Conservation (phyloP, 2,797 vertebrate species). For the Anabas testudineus region DNA sequence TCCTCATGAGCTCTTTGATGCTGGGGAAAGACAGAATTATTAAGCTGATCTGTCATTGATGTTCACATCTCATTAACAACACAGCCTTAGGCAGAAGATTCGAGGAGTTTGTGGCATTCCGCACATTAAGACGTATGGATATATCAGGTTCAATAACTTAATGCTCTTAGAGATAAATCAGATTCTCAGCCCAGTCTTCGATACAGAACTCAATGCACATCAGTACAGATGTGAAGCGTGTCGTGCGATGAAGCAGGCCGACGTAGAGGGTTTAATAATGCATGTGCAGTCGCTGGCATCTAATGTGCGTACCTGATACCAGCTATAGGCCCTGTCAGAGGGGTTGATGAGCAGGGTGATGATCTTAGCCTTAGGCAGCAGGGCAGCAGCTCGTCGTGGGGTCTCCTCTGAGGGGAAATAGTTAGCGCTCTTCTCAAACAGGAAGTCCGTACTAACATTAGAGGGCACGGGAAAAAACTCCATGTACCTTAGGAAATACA, state of each 20-base stretch:
- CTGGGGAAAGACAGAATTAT: slow-evolving; percentile 77
- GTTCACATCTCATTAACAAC: slow-evolving; percentile 53
- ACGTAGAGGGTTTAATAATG: slow-evolving; percentile 2
- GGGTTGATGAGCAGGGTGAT: slow-evolving; percentile 97
- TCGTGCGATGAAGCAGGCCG: slow-evolving; percentile 8
- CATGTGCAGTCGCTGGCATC: neutral
- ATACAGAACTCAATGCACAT: slow-evolving; percentile 31
- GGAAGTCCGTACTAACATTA: slow-evolving; percentile 91
- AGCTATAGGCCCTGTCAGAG: slow-evolving; percentile 95
- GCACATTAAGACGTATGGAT: slow-evolving; percentile 13
- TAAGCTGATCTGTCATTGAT: slow-evolving; percentile 24
- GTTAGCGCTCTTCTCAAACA: slow-evolving; percentile 98
- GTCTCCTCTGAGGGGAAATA: slow-evolving; percentile 97
- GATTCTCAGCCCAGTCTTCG: slow-evolving; percentile 8
- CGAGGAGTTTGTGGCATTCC: slow-evolving; percentile 36
- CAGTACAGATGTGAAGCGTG: slow-evolving; percentile 22
- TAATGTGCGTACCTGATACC: slow-evolving; percentile 91
- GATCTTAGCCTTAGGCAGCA: slow-evolving; percentile 96
- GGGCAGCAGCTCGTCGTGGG: slow-evolving; percentile 89
- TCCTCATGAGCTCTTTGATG: slow-evolving; percentile 97
- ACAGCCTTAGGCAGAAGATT: slow-evolving; percentile 19
- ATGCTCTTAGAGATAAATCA: neutral
- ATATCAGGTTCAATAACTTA: slow-evolving; percentile 45
- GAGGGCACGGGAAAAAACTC: slow-evolving; percentile 94
- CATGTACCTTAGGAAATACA: slow-evolving; percentile 91